phyloP scores from a whole-genome alignment of 2,888 invertebrate genomes.

The Monoplex corrugatus region DNA sequence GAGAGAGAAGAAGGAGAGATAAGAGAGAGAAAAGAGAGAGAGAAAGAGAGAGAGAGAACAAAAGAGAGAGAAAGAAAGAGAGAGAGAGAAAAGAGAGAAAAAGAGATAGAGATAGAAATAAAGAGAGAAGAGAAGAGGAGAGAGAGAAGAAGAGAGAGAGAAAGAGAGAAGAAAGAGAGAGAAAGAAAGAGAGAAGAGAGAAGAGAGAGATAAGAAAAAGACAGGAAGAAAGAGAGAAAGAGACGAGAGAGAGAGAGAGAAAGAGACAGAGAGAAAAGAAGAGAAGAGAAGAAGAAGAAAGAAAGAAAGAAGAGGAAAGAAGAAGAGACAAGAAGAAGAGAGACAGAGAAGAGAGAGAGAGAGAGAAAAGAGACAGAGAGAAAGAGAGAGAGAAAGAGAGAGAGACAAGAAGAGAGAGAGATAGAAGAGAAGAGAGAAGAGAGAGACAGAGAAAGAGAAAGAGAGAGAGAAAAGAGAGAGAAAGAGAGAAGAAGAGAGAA shows the following conservation, averaged over 20 bases:
- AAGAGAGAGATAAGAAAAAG: background rate
- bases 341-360: background rate
- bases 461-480: background rate
- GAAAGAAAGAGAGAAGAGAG: background rate
- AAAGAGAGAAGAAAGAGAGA: background rate
- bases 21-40: too few relatives aligned
- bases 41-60: too few relatives aligned
- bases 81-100: background rate
- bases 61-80: too few relatives aligned
- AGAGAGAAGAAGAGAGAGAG: background rate
- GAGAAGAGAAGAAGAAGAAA: background rate
- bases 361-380: background rate
- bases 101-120: background rate
- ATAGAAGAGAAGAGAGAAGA: background rate
- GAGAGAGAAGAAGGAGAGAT: background rate
- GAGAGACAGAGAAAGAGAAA: background rate
- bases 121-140: background rate
- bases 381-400: background rate
- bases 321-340: background rate
- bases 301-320: background rate
- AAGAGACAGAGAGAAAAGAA: background rate
- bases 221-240: background rate
- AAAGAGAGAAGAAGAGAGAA: background rate
- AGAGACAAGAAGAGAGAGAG: too few relatives aligned
- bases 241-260: background rate